These are phyloP conservation scores for Nymphicus hollandicus DNA, from an alignment of 2,113 vertebrate genomes.

Conservation along the genomic window DNA sequence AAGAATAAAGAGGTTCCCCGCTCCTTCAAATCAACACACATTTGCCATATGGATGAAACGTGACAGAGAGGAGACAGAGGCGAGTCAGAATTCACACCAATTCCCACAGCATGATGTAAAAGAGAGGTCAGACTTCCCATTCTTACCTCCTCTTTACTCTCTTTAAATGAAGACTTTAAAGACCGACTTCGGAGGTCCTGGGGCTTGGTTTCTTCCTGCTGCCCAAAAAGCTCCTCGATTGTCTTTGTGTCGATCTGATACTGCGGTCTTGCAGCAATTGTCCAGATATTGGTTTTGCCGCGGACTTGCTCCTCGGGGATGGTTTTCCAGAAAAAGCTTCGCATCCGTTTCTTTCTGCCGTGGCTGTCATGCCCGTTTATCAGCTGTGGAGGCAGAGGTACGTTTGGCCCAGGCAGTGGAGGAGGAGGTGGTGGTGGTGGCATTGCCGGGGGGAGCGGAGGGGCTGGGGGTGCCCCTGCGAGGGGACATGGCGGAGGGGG, in stretches of 20 bases:
- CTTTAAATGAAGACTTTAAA: slow-evolving; percentile 82
- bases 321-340: slow-evolving; percentile 97
- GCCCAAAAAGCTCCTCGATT: slow-evolving; percentile 95
- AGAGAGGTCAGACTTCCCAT: background rate
- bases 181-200: slow-evolving; percentile 54
- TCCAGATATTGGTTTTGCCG: slow-evolving; percentile 96
- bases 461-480: slow-evolving; percentile 4
- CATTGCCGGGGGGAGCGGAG: background rate
- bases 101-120: background rate
- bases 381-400: slow-evolving; percentile 57
- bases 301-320: slow-evolving; percentile 96
- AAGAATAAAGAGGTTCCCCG: background rate
- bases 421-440: slow-evolving; percentile 44
- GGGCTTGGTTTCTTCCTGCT: slow-evolving; percentile 81
- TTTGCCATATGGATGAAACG: background rate
- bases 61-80: background rate
- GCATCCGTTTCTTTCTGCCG: slow-evolving; percentile 85
- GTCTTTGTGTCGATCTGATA: slow-evolving; percentile 93
- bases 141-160: slow-evolving; percentile 89
- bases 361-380: slow-evolving; percentile 69
- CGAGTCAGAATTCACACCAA: background rate
- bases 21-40: background rate
- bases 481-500: slow-evolving; percentile 24
- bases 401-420: slow-evolving; percentile 69
- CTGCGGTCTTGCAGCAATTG: slow-evolving; percentile 84